Conservation (phyloP, 2,888 invertebrate species). For the Priocnemis perturbator region DNA sequence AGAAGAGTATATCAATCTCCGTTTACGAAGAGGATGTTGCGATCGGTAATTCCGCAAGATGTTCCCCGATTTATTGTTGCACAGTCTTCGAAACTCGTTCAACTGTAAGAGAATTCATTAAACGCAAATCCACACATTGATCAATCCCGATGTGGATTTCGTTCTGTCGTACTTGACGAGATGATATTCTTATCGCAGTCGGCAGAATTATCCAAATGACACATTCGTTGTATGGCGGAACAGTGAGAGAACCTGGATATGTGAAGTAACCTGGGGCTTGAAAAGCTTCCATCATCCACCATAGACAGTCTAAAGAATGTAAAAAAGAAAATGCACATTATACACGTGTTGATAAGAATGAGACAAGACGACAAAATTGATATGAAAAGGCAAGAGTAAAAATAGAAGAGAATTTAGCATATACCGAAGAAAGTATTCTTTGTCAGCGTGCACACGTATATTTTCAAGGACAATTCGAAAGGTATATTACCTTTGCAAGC, state of each 20-base stretch:
- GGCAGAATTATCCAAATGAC: slow-evolving; percentile 64
- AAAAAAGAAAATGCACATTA: slow-evolving; percentile 8
- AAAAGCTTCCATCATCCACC: slow-evolving; percentile 56
- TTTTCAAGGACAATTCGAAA: too few relatives aligned
- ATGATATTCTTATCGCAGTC: slow-evolving; percentile 56
- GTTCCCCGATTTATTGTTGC: slow-evolving; percentile 75
- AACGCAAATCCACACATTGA: too few relatives aligned
- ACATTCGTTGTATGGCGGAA: slow-evolving; percentile 60
- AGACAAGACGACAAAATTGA: too few relatives aligned
- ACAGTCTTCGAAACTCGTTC: slow-evolving; percentile 77
- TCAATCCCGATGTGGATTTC: too few relatives aligned
- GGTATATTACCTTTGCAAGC: too few relatives aligned
- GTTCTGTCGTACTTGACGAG: slow-evolving; percentile 51
- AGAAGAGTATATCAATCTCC: slow-evolving; percentile 76
- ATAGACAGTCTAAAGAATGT: slow-evolving; percentile 46
- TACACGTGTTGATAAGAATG: too few relatives aligned
- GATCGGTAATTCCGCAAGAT: slow-evolving; percentile 78
- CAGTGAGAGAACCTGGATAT: slow-evolving; percentile 63
- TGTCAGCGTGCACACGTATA: too few relatives aligned
- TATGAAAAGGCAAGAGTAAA: too few relatives aligned
- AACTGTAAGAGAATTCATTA: slow-evolving; percentile 72
- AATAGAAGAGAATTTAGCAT: too few relatives aligned
- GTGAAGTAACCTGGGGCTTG: slow-evolving; percentile 58
- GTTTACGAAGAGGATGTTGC: slow-evolving; percentile 75
- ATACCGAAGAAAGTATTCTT: too few relatives aligned